Base-by-base conservation (phyloP, 2,888 invertebrate species). In the Anticlea derivata region DNA sequence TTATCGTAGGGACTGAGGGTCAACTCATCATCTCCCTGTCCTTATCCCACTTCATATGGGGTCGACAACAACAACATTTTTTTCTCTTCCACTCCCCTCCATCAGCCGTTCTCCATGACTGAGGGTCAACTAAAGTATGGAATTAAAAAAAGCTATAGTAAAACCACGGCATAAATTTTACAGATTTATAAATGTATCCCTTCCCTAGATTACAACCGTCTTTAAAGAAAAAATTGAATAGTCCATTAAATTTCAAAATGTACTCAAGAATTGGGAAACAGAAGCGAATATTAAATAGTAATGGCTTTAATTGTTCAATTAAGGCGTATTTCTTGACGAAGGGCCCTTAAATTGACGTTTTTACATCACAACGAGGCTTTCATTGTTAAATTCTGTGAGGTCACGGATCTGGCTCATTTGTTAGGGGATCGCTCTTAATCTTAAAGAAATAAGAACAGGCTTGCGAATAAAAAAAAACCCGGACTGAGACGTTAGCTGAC, bases 321-420 rank as follows among this genome's bases (percentile, higher is more conserved):
- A 44, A 44, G 30, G 37, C 55, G 55, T 58, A 61, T 60, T 66
- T 55, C 60, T 34, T 33, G 55, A 56, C 51, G 65, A 66, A 70
- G 65, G 61, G 60, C 57, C 45, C 62, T 58, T 62, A 71, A 80
- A 80, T 80, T 73, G 78, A 76, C 75, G 71, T 74, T 75, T 75
- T 73, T 70, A 78, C 75, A 75, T 72, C 77, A 73, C 58, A 74
- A 77, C 70, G 69, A 68, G 74, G 63, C 70, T 71, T 75, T 75
- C 70, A 77, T 77, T 71, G 72, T 72, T 65, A 73, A 56, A 74
- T 73, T 79, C 73, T 47, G 60, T 62, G 64, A 74, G 70, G 73
- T 73, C 73, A 75, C 73, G 77, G 78, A 79, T 78, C 71, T 61
- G 52, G 59, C 68, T 65, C 73, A 71, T 75, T 79, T 75, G 65